phyloP scores from a whole-genome alignment of 2,797 vertebrate genomes.

The Pachyuromys duprasi region DNA sequence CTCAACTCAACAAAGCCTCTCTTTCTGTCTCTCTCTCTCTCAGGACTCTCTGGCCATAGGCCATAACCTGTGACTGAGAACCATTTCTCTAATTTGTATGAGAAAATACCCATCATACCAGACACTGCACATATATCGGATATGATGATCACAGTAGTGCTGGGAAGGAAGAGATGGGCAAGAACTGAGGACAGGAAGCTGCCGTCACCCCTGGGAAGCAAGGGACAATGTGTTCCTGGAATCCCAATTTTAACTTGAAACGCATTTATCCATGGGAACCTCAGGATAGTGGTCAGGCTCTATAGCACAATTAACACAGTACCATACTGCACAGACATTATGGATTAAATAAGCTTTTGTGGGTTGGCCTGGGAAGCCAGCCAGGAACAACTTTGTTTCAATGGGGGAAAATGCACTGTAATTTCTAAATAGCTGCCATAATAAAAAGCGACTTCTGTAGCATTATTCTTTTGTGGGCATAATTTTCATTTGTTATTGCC shows the following conservation, averaged over 20 bases:
- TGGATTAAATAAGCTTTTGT: conserved; percentile 64
- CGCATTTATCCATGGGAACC: conserved; percentile 57
- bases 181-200: not conserved
- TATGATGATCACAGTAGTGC: fast-evolving
- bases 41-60: not conserved
- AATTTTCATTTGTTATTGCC: conserved; percentile 63
- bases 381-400: conserved; percentile 58
- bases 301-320: conserved; percentile 31
- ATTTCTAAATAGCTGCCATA: conserved; percentile 60
- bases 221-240: conserved; percentile 45
- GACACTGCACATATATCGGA: not conserved
- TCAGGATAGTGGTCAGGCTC: conserved; percentile 10
- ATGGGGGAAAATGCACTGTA: conserved; percentile 61
- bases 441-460: conserved; percentile 58
- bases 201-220: not conserved
- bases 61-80: not conserved
- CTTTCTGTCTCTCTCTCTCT: not conserved
- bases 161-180: not conserved
- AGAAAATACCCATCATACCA: not conserved
- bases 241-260: conserved; percentile 62
- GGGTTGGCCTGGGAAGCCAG: conserved; percentile 65
- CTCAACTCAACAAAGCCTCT: not conserved
- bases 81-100: not conserved
- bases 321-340: conserved; percentile 35
- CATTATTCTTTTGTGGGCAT: conserved; percentile 44